Evolutionary conservation across 64 coral and sea anemone species (phyloP), one percentile per base, ranked within the genome.

Genomic region (Acropora yongei): DNA sequence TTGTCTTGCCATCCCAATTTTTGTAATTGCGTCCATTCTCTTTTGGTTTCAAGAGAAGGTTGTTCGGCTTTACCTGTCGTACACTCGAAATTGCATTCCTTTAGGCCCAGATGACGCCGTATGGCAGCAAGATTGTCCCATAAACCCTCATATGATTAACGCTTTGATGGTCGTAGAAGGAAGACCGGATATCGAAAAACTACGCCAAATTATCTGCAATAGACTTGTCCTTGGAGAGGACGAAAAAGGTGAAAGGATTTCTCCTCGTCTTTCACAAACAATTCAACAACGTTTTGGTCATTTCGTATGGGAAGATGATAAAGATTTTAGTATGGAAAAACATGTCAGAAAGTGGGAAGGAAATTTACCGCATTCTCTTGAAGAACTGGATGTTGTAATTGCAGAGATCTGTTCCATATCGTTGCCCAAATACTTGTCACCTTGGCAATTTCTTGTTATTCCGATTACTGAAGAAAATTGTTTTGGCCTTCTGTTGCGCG

Each of bases 381-480:
- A 93, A 44, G 94, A 96, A 30, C 79, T 99, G 20, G 91, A 99
- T 51, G 78, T 81, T 8, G 79, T 89, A 5, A 78, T 99, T 20
- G 82, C 97, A 1, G 92, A 99, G 82, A 77, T 99, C 14, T 89
- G 78, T 68, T 90, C 94, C 39, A 75, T 44, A 18, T 76, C 94
- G 19, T 92, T 99, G n/a, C 66, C 73, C 3, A 68, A 65, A 17
- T 61, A 55, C 13, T n/a, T 89, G 41, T 93, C 94, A 58, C 97
- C 94, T 76, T 99, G 97, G 97, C 91, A 99, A 67, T 99, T 99
- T 82, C 57, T 96, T 78, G 72, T 99, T 40, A 60, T 99, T 50
- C 97, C 97, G 7, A 96, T 95, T 18, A 20, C 78, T 43, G 68
- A 93, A 30, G 94, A 94, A 43, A 77, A 91, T 74, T 85, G 86